Conservation (phyloP, 2,888 invertebrate species). For the Melanostoma scalare region DNA sequence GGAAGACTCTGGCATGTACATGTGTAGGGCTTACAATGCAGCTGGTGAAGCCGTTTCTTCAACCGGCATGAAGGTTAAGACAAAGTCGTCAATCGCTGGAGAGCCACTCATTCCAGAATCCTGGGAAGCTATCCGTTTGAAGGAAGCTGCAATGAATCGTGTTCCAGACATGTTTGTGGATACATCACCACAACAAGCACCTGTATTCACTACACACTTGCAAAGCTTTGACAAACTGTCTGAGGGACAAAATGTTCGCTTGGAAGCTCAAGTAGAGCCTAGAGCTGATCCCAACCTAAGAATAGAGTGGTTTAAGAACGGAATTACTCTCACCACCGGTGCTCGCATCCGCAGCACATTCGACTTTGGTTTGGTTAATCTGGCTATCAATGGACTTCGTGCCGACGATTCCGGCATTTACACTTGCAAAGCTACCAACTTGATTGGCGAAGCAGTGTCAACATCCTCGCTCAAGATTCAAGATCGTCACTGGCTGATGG, state of each 20-base stretch:
- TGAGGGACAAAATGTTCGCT: conserved; percentile 92
- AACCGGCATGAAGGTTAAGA: conserved; percentile 93
- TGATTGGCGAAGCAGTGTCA: conserved; percentile 96
- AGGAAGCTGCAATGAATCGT: conserved; percentile 95
- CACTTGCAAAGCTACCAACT: conserved; percentile 96
- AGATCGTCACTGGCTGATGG: conserved; percentile 93
- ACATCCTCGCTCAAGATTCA: conserved; percentile 94
- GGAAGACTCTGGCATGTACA: conserved; percentile 95
- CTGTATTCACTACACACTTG: conserved; percentile 96
- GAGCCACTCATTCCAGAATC: conserved; percentile 95
- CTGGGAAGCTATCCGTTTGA: conserved; percentile 94
- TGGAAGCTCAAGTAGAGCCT: conserved; percentile 96
- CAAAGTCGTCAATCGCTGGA: conserved; percentile 90
- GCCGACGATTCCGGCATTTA: conserved; percentile 97
- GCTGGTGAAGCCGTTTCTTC: conserved; percentile 97
- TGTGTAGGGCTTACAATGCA: conserved; percentile 96
- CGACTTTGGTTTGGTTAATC: conserved; percentile 97
- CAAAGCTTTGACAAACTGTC: conserved; percentile 91
- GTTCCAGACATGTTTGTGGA: conserved; percentile 94
- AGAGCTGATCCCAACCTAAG: conserved; percentile 93
- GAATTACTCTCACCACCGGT: conserved; percentile 92
- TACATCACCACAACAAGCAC: conserved; percentile 93
- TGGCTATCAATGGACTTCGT: conserved; percentile 93
- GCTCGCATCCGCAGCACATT: conserved; percentile 96
- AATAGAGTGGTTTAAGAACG: conserved; percentile 96